A percentile compares a stretch with the other conserved stretches of the same genome.
Conservation (phyloP, 2,113 vertebrate genomes). For the Plecturocebus donacophilus region DNA sequence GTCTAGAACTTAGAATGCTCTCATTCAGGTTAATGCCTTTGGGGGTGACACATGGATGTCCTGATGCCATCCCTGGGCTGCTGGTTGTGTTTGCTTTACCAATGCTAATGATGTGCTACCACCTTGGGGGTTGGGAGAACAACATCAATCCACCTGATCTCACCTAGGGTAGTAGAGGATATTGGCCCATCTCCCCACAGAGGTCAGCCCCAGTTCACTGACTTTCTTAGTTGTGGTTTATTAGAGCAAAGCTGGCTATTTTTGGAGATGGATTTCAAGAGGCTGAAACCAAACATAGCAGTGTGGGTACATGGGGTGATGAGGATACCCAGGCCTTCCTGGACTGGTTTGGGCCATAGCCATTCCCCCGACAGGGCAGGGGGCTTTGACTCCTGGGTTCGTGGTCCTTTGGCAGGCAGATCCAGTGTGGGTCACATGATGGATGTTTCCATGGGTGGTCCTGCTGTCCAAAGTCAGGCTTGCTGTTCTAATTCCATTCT, state of each 20-base stretch:
- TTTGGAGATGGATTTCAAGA: constrained; percentile 2
- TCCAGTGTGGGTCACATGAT: neutral
- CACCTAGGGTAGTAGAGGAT: neutral
- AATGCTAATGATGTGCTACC: neutral
- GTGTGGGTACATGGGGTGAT: neutral
- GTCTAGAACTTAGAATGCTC: neutral
- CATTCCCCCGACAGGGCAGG: neutral
- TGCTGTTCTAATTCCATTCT: constrained; percentile 36
- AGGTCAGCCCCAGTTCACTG: neutral
- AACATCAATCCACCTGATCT: neutral
- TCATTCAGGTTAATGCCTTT: neutral
- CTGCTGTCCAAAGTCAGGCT: constrained; percentile 34
- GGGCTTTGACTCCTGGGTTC: neutral
- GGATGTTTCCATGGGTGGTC: neutral
- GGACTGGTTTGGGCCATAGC: neutral
- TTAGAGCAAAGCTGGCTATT: neutral
- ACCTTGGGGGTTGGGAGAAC: neutral
- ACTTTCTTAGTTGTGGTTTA: neutral
- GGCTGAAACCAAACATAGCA: neutral
- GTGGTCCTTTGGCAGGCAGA: neutral
- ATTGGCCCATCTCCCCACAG: neutral
- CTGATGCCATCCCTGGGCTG: neutral
- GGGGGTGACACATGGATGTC: neutral
- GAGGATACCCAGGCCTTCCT: neutral
- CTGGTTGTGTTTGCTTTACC: neutral